phyloP scores from a whole-genome alignment of 2,113 vertebrate species.

The Trichechus manatus region DNA sequence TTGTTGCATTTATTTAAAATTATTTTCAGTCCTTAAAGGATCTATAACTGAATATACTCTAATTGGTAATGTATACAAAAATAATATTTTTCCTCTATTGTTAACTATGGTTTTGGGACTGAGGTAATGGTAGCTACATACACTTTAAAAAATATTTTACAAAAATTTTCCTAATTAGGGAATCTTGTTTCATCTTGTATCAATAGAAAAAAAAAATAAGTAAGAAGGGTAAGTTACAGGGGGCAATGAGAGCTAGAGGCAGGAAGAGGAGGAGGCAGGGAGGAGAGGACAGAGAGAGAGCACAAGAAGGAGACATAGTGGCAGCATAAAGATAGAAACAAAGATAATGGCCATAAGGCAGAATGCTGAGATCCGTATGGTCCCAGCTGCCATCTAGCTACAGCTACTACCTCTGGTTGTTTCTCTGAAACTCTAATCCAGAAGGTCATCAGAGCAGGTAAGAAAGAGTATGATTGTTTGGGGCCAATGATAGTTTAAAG shows the following conservation, averaged over 20 bases:
- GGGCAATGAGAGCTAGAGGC: constrained; percentile 44
- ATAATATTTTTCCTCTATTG: constrained; percentile 39
- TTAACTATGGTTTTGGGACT: constrained; percentile 30
- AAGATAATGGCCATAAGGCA: constrained; percentile 79
- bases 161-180: constrained; percentile 8
- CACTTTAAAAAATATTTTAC: constrained; percentile 51
- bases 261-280: constrained; percentile 61
- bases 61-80: constrained; percentile 58
- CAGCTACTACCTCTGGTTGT: constrained; percentile 68
- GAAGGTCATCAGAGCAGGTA: constrained; percentile 80
- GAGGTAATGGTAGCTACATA: background rate
- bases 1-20: constrained; percentile 52
- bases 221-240: constrained; percentile 24
- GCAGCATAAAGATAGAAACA: constrained; percentile 75
- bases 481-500: constrained; percentile 10
- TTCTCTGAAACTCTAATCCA: constrained; percentile 69
- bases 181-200: constrained; percentile 46
- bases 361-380: constrained; percentile 75
- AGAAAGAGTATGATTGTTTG: background rate
- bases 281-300: constrained; percentile 30
- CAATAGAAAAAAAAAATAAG: constrained; percentile 40
- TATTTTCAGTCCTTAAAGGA: constrained; percentile 6
- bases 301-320: constrained; percentile 53
- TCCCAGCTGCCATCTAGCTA: constrained; percentile 74
- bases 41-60: background rate